Conservation (phyloP, 2,888 invertebrate species). For the Trypoxylon attenuatum region DNA sequence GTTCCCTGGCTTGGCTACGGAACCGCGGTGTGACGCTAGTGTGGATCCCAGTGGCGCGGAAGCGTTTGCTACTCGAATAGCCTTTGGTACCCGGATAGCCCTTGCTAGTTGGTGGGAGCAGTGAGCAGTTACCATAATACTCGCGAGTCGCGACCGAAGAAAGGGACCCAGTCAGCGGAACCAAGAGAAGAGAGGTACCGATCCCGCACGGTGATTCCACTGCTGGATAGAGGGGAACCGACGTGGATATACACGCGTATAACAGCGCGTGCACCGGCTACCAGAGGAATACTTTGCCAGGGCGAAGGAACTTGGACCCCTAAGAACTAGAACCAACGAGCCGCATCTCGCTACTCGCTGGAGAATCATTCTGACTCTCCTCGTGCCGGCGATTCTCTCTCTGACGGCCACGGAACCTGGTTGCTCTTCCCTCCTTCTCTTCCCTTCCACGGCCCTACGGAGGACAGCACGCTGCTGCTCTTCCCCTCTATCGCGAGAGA, state of each 20-base stretch:
- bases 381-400: not conserved
- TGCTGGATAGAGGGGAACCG: not conserved
- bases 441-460: conserved; percentile 14
- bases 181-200: not conserved
- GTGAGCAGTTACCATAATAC: too few species aligned
- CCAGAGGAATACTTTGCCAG: conserved; percentile 29
- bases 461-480: too few species aligned
- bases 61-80: too few species aligned
- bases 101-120: too few species aligned
- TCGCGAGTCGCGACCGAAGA: not conserved
- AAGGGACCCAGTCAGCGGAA: not conserved
- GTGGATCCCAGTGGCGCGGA: conserved; percentile 37
- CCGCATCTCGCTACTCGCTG: too few species aligned
- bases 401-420: too few species aligned
- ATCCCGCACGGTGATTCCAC: too few species aligned
- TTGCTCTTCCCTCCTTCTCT: conserved; percentile 12
- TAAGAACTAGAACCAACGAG: too few species aligned
- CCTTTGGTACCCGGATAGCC: too few species aligned
- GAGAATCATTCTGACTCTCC: too few species aligned
- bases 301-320: conserved; percentile 22
- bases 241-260: not conserved
- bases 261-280: too few species aligned
- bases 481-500: conserved; percentile 20
- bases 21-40: conserved; percentile 56
- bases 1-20: conserved; percentile 26